phyloP scores from a whole-genome alignment of 2,888 invertebrate genomes.

The Metallyticus violacea region DNA sequence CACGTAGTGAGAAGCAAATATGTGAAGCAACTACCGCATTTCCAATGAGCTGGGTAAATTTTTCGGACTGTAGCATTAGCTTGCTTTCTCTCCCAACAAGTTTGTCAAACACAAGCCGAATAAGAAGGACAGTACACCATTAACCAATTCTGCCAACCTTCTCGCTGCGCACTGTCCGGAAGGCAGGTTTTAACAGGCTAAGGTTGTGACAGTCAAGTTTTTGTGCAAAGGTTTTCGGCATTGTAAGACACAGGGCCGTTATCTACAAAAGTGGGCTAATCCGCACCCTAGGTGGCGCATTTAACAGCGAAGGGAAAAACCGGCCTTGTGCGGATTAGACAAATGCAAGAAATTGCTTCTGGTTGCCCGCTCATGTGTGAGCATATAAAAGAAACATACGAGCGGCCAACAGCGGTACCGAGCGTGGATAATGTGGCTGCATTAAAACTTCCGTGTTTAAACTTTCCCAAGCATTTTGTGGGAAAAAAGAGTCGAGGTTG shows the following conservation, averaged over 20 bases:
- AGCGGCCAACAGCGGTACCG: neutral
- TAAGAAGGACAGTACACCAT: too few species aligned
- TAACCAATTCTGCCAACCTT: too few species aligned
- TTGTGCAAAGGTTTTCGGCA: neutral
- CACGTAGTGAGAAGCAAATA: too few species aligned
- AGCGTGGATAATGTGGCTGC: neutral
- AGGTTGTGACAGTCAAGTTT: neutral
- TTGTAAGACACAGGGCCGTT: neutral
- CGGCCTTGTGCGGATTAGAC: neutral
- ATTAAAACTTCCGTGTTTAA: neutral
- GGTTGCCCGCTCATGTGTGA: neutral
- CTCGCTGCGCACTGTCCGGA: neutral
- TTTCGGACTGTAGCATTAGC: too few species aligned
- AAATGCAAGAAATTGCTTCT: neutral
- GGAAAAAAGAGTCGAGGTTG: neutral
- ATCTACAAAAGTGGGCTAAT: neutral
- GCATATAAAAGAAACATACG: neutral
- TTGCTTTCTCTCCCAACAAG: too few species aligned
- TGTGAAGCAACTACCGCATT: too few species aligned
- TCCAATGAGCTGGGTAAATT: too few species aligned
- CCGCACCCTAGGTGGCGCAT: neutral
- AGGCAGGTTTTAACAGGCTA: neutral
- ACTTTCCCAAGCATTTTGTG: neutral
- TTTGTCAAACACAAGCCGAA: too few species aligned
- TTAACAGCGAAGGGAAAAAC: neutral